Base-by-base conservation (phyloP, 2,888 invertebrate genomes). In the Macaria notata region DNA sequence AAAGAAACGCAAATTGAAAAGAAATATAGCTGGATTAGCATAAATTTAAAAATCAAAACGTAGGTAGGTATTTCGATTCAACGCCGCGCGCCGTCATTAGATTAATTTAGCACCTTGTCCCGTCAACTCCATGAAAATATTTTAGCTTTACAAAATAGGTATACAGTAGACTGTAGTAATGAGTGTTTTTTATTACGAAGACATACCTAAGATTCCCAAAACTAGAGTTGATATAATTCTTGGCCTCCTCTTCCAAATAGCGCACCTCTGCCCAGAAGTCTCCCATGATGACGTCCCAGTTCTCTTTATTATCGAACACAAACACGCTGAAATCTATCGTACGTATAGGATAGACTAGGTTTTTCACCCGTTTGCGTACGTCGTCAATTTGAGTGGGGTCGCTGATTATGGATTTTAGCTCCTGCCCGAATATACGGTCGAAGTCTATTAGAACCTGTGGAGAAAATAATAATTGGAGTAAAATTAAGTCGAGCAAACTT, bases 341-440 rank as follows among this genome's bases (percentile, higher is more conserved):
- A 41, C 95, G 92, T 31, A 97, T 94, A 1, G 96, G 96, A 49
- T 93, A 92, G 0, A 97, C 94, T 31, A 98, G 88, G 52, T 94
- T 94, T 70, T 95, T 95, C 1, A 98, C 96, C 59, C 96, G 94
- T 63, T 96, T 95, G 19, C 97, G 93, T 4, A 98, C 95, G 62
- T 95, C 94, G 73, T 98, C 97, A 48, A 98, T 96, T 72, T 96
- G 95, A 7, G 96, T 94, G 0, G 97, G 97, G 78, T 98, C 97
- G 61, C 94, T 95, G 39, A 98, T 96, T 38, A 98, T 96, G 0
- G 97, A 95, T 75, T 97, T 97, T 3, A 98, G 84, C 71, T 98
- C 96, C 1, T 94, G 92, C 0, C 98, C 97, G 78, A 98, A 98
- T 59, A 98, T 95, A 68, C 97, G 97, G 79, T 96, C 95, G 76